These are phyloP conservation scores for Agonopterix arenella DNA, from an alignment of 2,888 invertebrate genomes.

Conservation along the genomic window DNA sequence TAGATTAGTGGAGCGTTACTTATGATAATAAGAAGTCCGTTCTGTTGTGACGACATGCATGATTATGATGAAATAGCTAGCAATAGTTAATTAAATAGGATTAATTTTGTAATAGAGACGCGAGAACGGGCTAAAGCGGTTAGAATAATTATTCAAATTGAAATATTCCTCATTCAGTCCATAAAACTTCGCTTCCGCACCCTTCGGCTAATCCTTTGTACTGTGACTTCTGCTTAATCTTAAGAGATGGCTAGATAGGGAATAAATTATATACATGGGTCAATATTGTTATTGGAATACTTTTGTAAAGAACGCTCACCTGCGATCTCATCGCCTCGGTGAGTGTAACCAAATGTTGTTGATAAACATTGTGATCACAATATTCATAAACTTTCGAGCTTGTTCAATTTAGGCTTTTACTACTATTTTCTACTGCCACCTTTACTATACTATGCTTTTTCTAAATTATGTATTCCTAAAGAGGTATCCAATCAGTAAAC, in stretches of 20 bases:
- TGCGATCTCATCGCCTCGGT: not conserved
- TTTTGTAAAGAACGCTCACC: conserved; percentile 7
- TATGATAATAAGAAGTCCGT: conserved; percentile 26
- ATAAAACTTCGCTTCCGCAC: conserved; percentile 59
- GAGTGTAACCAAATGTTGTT: not conserved
- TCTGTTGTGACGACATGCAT: conserved; percentile 35
- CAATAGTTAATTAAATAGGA: conserved; percentile 24
- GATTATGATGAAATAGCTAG: conserved; percentile 31
- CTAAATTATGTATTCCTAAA: conserved; percentile 28
- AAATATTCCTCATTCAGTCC: conserved; percentile 50
- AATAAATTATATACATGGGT: conserved; percentile 35
- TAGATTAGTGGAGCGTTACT: conserved; percentile 25
- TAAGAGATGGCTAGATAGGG: conserved; percentile 34
- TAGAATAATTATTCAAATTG: conserved; percentile 27
- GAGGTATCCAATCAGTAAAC: conserved; percentile 12
- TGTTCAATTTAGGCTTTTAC: conserved; percentile 63
- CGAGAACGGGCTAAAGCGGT: conserved; percentile 25
- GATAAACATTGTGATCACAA: conserved; percentile 29
- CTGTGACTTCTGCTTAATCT: conserved; percentile 42
- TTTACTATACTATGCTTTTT: conserved; percentile 52
- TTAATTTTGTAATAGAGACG: conserved; percentile 36
- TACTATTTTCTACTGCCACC: conserved; percentile 59
- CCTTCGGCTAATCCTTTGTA: conserved; percentile 47
- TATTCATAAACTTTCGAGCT: conserved; percentile 62
- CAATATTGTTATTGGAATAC: conserved; percentile 14